Percentiles rank a stretch among this genome's conserved stretches.
Evolutionary conservation across 37 sponge, comb jelly and placozoan species (phyloP).

Genomic region (Crambe crambe): DNA sequence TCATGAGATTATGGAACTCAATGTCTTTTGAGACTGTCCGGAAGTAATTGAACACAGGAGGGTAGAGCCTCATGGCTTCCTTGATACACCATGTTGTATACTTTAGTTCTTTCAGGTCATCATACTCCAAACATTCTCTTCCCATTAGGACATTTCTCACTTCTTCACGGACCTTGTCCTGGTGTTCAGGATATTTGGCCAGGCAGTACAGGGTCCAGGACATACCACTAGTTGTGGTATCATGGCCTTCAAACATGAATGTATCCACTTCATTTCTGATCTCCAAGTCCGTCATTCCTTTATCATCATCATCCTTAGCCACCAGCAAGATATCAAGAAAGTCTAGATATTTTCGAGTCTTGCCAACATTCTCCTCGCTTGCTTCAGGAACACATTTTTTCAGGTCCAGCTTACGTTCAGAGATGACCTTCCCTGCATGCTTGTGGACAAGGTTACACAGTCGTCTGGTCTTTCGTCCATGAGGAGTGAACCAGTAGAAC

Average conservation of each 20-base stretch:
- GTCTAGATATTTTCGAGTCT: conserved; percentile 25
- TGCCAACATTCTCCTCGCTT: neutral
- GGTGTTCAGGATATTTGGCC: no score
- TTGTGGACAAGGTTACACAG: conserved; percentile 48
- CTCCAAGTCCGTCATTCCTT: conserved; percentile 64
- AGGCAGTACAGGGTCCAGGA: no score
- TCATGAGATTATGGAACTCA: no score
- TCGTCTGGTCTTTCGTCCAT: conserved; percentile 22
- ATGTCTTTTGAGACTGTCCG: conserved; percentile 63
- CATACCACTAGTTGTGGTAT: no score
- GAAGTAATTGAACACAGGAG: conserved; percentile 63
- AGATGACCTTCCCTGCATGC: conserved; percentile 41
- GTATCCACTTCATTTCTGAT: conserved; percentile 84
- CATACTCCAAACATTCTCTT: no score
- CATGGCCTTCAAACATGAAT: no score
- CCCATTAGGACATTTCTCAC: no score
- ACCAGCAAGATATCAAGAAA: conserved; percentile 71
- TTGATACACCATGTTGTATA: conserved; percentile 82
- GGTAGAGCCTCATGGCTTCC: conserved; percentile 84
- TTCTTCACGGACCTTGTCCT: no score
- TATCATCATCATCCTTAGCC: conserved; percentile 53
- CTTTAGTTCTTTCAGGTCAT: no score
- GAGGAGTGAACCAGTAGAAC: conserved; percentile 55
- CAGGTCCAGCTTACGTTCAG: conserved; percentile 19
- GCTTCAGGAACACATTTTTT: neutral